Conservation (phyloP, 2,888 invertebrate species). For the Mesoligia furuncula region DNA sequence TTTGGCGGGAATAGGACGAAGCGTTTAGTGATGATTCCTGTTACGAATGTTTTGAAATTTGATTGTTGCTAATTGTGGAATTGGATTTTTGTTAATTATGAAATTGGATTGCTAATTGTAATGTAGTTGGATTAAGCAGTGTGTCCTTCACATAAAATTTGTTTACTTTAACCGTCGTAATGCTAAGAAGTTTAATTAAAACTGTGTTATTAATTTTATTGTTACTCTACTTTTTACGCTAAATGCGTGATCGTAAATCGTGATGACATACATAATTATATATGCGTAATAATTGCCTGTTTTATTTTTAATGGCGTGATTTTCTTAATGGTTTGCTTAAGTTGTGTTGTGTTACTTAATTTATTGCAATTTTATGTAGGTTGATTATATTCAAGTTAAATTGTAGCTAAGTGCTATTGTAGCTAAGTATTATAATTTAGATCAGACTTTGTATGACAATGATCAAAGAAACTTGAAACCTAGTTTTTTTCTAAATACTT, state of each 20-base stretch:
- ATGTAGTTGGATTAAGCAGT: slow-evolving; percentile 3
- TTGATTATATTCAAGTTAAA: not conserved
- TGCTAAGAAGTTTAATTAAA: slow-evolving; percentile 27
- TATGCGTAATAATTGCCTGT: not conserved
- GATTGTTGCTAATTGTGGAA: not conserved
- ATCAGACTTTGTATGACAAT: not conserved
- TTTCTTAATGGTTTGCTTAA: not conserved
- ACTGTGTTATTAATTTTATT: slow-evolving; percentile 3
- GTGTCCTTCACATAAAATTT: slow-evolving; percentile 39
- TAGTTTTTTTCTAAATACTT: not conserved
- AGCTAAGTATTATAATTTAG: not conserved
- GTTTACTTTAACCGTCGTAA: slow-evolving; percentile 30
- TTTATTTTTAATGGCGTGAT: not conserved
- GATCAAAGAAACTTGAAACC: not conserved
- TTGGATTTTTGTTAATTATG: not conserved
- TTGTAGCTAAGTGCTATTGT: not conserved
- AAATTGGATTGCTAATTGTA: slow-evolving; percentile 1
- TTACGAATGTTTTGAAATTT: not conserved
- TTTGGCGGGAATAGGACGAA: not conserved
- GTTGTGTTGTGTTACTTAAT: not conserved
- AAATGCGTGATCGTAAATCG: not conserved
- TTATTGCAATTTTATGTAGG: not conserved
- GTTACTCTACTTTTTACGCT: slow-evolving; percentile 34
- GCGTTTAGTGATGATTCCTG: not conserved
- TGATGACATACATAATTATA: slow-evolving; percentile 26